A percentile compares a stretch with the other conserved stretches of the same genome.
Conservation (phyloP, 1,140 invertebrate genomes). For the Ladona fulva region DNA sequence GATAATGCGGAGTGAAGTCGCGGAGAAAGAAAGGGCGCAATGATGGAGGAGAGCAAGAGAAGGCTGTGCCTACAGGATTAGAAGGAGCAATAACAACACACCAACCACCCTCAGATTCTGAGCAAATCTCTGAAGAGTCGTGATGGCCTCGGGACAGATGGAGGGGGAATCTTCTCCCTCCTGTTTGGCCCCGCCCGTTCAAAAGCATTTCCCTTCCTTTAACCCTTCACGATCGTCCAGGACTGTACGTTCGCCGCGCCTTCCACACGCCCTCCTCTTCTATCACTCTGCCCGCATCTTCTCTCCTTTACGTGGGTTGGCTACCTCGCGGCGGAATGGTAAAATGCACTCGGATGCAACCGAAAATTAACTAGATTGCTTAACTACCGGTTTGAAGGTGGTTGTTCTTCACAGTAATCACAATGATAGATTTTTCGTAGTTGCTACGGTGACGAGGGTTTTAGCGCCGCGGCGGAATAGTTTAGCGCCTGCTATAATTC, state of each 20-base stretch:
- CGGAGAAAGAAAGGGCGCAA: background rate
- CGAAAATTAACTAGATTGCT: too few relatives aligned
- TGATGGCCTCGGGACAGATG: background rate
- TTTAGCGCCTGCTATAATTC: too few relatives aligned
- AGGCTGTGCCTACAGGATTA: background rate
- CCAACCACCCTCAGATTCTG: background rate
- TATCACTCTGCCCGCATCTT: background rate
- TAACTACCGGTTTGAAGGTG: too few relatives aligned
- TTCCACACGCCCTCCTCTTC: background rate
- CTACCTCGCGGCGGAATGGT: too few relatives aligned
- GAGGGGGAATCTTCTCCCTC: background rate
- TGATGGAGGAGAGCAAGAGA: background rate
- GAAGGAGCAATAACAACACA: slow-evolving; percentile 4
- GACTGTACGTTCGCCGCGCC: too few relatives aligned
- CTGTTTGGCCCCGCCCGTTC: background rate
- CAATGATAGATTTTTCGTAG: too few relatives aligned
- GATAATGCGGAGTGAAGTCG: background rate
- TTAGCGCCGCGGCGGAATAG: too few relatives aligned
- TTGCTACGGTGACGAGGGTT: too few relatives aligned
- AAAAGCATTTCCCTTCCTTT: background rate
- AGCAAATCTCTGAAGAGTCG: background rate
- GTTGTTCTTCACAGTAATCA: too few relatives aligned
- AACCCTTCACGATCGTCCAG: background rate
- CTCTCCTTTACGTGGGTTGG: background rate
- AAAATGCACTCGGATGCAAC: too few relatives aligned